phyloP scores from a whole-genome alignment of 2,888 invertebrate genomes.

The Galerucella pusilla region DNA sequence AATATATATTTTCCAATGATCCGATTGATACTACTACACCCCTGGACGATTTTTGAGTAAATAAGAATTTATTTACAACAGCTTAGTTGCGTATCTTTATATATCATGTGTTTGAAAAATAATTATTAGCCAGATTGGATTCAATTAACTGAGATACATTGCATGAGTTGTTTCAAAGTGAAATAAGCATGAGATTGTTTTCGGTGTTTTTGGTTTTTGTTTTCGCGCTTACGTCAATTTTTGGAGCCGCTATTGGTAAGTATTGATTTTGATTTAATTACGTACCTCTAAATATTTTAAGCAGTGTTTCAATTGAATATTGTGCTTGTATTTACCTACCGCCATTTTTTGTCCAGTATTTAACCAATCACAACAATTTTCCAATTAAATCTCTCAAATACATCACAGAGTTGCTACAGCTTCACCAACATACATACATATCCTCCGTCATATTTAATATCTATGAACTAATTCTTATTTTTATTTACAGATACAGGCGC shows the following conservation, averaged over 20 bases:
- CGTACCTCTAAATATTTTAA: no score
- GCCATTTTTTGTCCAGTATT: no score
- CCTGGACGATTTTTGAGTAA: neutral
- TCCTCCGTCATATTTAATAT: no score
- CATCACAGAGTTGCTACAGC: no score
- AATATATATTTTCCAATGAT: neutral
- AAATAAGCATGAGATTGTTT: constrained; percentile 17
- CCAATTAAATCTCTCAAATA: no score
- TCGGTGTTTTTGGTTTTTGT: neutral
- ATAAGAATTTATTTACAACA: neutral
- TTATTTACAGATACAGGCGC: neutral
- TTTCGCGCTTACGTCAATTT: neutral
- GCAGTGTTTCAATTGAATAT: no score
- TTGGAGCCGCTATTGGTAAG: neutral
- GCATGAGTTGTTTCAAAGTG: constrained; percentile 4
- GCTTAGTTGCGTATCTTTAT: neutral
- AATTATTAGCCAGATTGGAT: neutral
- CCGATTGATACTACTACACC: neutral
- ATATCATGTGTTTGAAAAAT: constrained; percentile 4
- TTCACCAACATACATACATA: no score
- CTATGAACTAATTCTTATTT: neutral
- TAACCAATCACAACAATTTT: no score
- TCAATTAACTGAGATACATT: neutral
- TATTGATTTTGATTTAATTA: neutral
- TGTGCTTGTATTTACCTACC: no score